Evolutionary conservation across 2,113 vertebrate genomes (phyloP), one percentile per base, ranked within the genome.

Genomic region (Psephotus haematonotus): DNA sequence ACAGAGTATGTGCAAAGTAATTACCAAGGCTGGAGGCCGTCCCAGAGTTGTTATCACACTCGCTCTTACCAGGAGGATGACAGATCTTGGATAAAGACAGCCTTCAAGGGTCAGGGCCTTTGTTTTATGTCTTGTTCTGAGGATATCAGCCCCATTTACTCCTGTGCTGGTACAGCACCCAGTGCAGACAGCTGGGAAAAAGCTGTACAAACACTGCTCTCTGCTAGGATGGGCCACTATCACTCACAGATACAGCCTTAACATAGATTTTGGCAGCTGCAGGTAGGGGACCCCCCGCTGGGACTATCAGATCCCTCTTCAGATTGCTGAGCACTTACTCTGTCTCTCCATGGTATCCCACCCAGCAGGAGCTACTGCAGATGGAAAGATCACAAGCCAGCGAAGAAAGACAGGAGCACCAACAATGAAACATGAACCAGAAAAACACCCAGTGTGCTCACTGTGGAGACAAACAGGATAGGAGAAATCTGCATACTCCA

Each of bases 161-260:
- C 62, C 55, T 20, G 50, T 1, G 6, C 47, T 71, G 67, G 33
- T 65, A 67, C 50, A 86, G 41, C 67, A n/a, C 13, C 22, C 43
- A 44, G 55, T 18, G 33, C 25, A 62, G 27, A 43, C 22, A 53
- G 19, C 39, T 79, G 31, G 37, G 41, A 74, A 79, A 16, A 62
- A 79, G 52, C 19, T 33, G 10, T 52, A 43, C 0, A 1, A 74
- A 27, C 67, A 33, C 33, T 1, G 1, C 12, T 25, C 7, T 72
- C 29, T 72, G 52, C 52, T 52, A 46, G 50, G 52, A 83, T 41
- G 17, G 37, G 17, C 46, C 11, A 31, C 10, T 27, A 29, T 24
- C 29, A 47, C 29, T 29, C 31, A 22, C 28, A 57, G 22, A 43
- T 25, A 33, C 11, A 64, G 57, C 33, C 11, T 37, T 46, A 64